Percentiles rank a stretch among this genome's conserved stretches.
Evolutionary conservation across 2,888 invertebrate genomes (phyloP).

Genomic region (Euspilapteryx auroguttella): DNA sequence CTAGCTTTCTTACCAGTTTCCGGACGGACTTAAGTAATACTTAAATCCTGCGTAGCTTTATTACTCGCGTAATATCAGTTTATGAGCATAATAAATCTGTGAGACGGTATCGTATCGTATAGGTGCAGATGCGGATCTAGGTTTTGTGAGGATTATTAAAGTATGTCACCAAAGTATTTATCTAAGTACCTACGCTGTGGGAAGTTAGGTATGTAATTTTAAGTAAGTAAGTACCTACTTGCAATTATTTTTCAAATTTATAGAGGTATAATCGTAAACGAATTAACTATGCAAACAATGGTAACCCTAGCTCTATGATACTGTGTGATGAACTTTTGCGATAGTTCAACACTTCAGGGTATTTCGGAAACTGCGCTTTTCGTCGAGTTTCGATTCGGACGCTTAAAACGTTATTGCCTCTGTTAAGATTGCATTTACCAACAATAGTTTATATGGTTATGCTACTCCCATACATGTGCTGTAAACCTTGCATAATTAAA

Average conservation of each 20-base stretch:
- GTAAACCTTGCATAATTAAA: no score
- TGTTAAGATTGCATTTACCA: neutral
- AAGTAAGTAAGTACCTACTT: no score
- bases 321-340: slow-evolving; percentile 7
- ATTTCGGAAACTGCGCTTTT: slow-evolving; percentile 1
- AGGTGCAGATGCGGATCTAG: no score
- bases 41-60: slow-evolving; percentile 28
- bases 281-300: no score
- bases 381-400: neutral
- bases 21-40: slow-evolving; percentile 3
- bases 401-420: slow-evolving; percentile 1
- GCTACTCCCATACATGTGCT: no score
- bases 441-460: neutral
- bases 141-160: no score
- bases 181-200: no score
- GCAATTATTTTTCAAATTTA: no score
- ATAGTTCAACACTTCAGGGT: slow-evolving; percentile 1
- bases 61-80: slow-evolving; percentile 41
- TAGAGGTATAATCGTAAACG: no score
- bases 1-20: neutral
- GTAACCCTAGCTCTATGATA: slow-evolving; percentile 16
- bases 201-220: no score
- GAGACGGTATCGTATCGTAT: no score
- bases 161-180: no score
- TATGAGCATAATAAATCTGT: slow-evolving; percentile 41